Conservation (phyloP, 1,140 invertebrate genomes). For the Pseudomyrmex dendroicus region DNA sequence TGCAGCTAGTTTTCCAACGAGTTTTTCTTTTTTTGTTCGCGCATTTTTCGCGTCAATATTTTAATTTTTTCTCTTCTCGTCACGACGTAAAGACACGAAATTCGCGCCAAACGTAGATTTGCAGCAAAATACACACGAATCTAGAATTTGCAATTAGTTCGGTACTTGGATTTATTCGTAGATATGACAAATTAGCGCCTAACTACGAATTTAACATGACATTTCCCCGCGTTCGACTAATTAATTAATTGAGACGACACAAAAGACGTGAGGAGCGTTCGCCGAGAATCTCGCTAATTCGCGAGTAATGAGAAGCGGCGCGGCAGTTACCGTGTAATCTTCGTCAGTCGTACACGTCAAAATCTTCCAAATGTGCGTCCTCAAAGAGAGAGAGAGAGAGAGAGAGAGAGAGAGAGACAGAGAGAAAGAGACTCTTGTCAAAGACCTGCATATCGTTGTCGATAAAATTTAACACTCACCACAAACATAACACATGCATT, state of each 20-base stretch:
- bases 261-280: neutral
- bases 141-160: too few species aligned
- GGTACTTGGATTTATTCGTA: too few species aligned
- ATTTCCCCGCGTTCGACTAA: neutral
- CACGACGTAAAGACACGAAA: too few species aligned
- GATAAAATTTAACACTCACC: neutral
- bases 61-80: too few species aligned
- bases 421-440: conserved; percentile 7
- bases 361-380: neutral
- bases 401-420: neutral
- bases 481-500: neutral
- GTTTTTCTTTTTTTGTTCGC: too few species aligned
- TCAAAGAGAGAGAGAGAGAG: conserved; percentile 3
- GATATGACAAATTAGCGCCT: neutral
- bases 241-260: neutral
- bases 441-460: neutral
- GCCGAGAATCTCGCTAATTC: neutral
- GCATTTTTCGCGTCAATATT: too few species aligned
- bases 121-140: too few species aligned
- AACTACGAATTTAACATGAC: conserved; percentile 11
- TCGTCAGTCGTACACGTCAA: neutral
- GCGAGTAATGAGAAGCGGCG: neutral
- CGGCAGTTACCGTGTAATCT: neutral
- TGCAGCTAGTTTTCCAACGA: too few species aligned
- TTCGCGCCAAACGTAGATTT: too few species aligned